Evolutionary conservation across 1,140 invertebrate genomes (phyloP).

Genomic region (Camponotus floridanus): DNA sequence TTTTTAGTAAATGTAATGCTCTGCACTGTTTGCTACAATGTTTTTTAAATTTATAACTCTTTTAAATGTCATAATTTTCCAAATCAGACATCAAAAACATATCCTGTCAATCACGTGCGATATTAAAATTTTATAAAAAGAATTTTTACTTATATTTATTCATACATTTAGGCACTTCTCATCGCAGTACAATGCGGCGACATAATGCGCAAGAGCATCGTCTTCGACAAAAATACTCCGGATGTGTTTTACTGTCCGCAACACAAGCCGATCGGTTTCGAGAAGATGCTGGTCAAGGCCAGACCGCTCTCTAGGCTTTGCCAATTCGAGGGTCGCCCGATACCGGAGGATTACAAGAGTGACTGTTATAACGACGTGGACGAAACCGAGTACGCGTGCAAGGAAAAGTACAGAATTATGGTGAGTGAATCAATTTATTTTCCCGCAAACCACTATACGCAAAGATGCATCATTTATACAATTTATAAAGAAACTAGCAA

Average conservation of each 20-base stretch:
- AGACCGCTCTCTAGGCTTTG: conserved; percentile 91
- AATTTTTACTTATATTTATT: not conserved
- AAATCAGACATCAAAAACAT: not conserved
- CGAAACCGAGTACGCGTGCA: conserved; percentile 93
- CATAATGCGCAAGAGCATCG: conserved; percentile 93
- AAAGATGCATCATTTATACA: not conserved
- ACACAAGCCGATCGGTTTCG: conserved; percentile 91
- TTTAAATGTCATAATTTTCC: not conserved
- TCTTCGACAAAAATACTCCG: conserved; percentile 93
- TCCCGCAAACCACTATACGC: not conserved
- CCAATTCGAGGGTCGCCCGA: conserved; percentile 90
- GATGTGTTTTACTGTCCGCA: conserved; percentile 94
- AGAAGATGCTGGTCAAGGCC: conserved; percentile 90
- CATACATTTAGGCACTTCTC: conserved; percentile 63
- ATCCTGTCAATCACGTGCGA: not conserved
- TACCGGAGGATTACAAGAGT: conserved; percentile 92
- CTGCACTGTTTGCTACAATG: not conserved
- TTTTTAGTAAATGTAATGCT: not conserved
- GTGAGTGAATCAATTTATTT: conserved; percentile 84
- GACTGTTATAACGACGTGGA: conserved; percentile 94
- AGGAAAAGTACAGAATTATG: conserved; percentile 94
- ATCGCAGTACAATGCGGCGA: conserved; percentile 87
- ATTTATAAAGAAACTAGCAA: not conserved
- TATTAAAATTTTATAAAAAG: not conserved
- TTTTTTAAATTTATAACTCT: not conserved